Evolutionary conservation across 1,140 invertebrate species (phyloP), one percentile per base, ranked within the genome.

Genomic region (Elysia chlorotica): DNA sequence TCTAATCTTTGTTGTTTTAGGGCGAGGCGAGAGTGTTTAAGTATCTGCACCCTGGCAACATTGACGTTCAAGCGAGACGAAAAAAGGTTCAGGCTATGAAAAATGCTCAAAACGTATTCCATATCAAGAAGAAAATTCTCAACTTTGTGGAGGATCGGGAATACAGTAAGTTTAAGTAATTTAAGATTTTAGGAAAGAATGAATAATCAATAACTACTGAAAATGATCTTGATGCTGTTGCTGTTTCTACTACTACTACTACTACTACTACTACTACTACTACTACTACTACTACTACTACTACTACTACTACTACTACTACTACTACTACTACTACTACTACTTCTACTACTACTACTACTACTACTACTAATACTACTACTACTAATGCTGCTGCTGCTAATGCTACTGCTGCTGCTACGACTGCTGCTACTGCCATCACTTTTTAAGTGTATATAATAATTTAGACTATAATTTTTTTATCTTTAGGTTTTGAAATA

Each of bases 21-120:
- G 84, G 84, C 19, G 84, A 86, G 57, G 84, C 84, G 2, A 70
- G 82, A 10, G 81, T 86, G 4, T 66, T 85, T 14, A 84, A 82
- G 41, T 77, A 81, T 69, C 74, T 86, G 23, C 65, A 80, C 65
- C 79, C 81, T 0, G 78, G 76, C n/a, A 76, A 76, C 19, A 76
- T 84, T 6, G 80, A 83, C 65, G 75, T 85, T 17, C 74, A 77
- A 37, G 78, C 77, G 3, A 75, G 84, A 48, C 66, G 84, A 10
- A 80, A 82, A 57, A 79, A 83, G 53, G 75, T 85, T 25, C 82
- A 83, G 65, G 77, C 78, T 56, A 73, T 78, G 35, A 75, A 82
- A 65, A 79, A 83, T 59, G 63, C 76, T n/a, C 78, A 83, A 31
- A 81, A 79, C 2, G 70, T 79, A 4, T 84, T 79, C 70, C 74